phyloP scores from a whole-genome alignment of 2,797 vertebrate genomes.

The Microchirus variegatus region DNA sequence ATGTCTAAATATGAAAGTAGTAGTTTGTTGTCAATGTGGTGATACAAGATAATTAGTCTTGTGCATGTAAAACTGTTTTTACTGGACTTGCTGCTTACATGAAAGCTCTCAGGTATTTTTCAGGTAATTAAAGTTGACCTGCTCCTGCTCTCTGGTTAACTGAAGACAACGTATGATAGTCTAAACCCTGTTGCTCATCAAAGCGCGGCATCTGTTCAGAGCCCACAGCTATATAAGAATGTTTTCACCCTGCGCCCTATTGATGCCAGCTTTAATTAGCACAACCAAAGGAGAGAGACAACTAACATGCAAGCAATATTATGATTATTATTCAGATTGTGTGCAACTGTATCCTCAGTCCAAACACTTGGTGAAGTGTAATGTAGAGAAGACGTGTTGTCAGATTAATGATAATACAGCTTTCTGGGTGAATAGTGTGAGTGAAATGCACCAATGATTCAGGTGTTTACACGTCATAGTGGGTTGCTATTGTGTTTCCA shows the following conservation, averaged over 20 bases:
- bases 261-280: conserved; percentile 77
- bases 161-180: conserved; percentile 43
- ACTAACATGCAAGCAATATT: conserved; percentile 74
- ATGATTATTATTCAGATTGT: conserved; percentile 51
- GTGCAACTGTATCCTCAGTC: conserved; percentile 63
- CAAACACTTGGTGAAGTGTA: conserved; percentile 42
- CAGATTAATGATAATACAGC: conserved; percentile 1
- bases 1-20: not conserved
- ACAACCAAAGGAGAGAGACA: conserved; percentile 58
- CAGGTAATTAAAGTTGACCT: conserved; percentile 45
- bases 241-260: conserved; percentile 50
- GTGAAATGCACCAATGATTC: conserved; percentile 3
- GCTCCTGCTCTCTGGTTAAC: conserved; percentile 46
- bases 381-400: conserved; percentile 27
- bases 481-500: conserved; percentile 36
- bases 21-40: not conserved
- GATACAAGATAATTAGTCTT: not conserved
- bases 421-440: conserved; percentile 3
- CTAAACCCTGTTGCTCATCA: conserved; percentile 71
- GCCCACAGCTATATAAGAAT: conserved; percentile 53
- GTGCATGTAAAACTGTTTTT: not conserved
- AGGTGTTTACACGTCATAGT: conserved; percentile 29
- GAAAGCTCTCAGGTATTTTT: conserved; percentile 22
- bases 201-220: conserved; percentile 73
- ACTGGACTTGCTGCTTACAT: conserved; percentile 11